Evolutionary conservation across 2,888 invertebrate species (phyloP), one percentile per base, ranked within the genome.

Genomic region (Pyrrhia umbra): DNA sequence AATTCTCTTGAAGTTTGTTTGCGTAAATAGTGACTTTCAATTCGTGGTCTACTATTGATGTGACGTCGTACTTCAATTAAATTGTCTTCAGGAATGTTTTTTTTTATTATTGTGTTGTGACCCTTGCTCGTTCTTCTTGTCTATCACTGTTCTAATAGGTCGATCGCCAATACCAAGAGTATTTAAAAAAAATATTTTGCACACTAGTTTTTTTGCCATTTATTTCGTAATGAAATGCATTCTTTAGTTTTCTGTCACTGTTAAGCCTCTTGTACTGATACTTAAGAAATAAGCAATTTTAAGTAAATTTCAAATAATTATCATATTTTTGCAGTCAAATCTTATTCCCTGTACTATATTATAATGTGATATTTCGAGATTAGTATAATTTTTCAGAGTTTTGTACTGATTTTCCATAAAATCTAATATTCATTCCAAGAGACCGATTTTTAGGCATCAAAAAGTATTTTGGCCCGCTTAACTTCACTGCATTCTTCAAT

Each of bases 141-240:
- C 58, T 42, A 64, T 58, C 25, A 58, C 64, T 16, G 64, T 64
- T 46, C 57, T 45, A 52, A 64, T 57, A 46, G 27, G 42, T 52
- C 63, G 34, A 30, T 63, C 56, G 16, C 25, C 25, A 25, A 60
- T 63, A 23, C 25, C 57, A 34, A 63, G 39, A 23, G 51, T 63
- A 40, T 46, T 51, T 40, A 47, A 23, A 52, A 63, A 63, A 46
- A 51, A 63, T 25, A 30, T 57, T 40, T 52, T 52, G 9, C 43
- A 43, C 43, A 8, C n/a, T 43, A 6, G 6, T 43, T 43, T 43
- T 43, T 23, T 43, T 43, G 15, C 63, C 46, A 39, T 52, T 47
- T 57, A 52, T 2, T 8, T 51, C 46, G 10, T 57, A 52, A 51
- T 63, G 37, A 34, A 63, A 63, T 20, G 59, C 59, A 59, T 51